Evolutionary conservation across 2,888 invertebrate genomes (phyloP), one percentile per base, ranked within the genome.

Genomic region (Crepidodera aurea): DNA sequence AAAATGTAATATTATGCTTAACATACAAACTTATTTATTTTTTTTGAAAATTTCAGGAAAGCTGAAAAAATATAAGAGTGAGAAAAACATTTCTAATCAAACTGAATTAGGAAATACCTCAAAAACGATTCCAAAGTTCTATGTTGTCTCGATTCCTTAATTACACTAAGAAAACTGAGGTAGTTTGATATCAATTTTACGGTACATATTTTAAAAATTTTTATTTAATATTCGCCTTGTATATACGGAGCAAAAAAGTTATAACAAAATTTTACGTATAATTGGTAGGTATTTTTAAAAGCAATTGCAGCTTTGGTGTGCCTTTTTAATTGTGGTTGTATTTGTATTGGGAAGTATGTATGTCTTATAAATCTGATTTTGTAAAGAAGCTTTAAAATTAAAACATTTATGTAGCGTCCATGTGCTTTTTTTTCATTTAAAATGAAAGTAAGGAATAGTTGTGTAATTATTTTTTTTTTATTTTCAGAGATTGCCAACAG

Each of bases 51-150:
- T 67, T 64, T 60, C 29, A 67, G 66, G 64, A 58, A 55, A 42
- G 29, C 15, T 65, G 34, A 63, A 51, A 42, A 65, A 48, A 50
- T 54, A 29, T 51, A 50, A 60, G 15, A 67, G 67, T 51, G 67
- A 67, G 61, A 67, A 60, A 62, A 54, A 59, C 53, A 51, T 64
- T 46, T 25, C 32, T 19, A 15, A 39, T 6, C 27, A 32, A 18
- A 37, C 27, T 27, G 2, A 16, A 34, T 22, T 16, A 32, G n/a
- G 22, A 39, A 65, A 55, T 34, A 29, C 12, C 27, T 60, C 53
- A n/a, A 55, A 61, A 48, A 39, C 60, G 22, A 27, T 65, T n/a
- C 65, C 65, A n/a, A 57, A 40, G 16, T 62, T 65, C 54, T 65
- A 62, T 48, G 53, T 65, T 18, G 13, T 65, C 12, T 55, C 62